These are phyloP conservation scores for Gallinago stenura DNA, from an alignment of 2,797 vertebrate species.

Conservation along the genomic window DNA sequence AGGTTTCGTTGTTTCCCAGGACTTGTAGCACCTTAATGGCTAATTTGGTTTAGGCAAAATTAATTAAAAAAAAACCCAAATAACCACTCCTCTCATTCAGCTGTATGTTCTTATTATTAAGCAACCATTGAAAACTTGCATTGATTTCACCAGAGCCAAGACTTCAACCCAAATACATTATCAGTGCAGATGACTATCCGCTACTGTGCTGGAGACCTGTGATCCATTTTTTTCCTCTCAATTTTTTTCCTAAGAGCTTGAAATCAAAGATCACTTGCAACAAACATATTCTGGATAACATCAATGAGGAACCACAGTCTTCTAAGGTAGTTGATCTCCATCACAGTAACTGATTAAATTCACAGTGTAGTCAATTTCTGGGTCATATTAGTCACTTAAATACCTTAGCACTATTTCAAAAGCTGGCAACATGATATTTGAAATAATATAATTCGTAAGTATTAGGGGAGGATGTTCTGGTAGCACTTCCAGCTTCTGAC, in stretches of 20 bases:
- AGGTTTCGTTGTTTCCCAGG: background rate
- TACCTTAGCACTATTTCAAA: background rate
- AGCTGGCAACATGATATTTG: background rate
- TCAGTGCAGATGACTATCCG: background rate
- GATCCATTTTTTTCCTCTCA: background rate
- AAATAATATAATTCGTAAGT: background rate
- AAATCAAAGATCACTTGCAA: background rate
- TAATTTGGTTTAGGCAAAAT: background rate
- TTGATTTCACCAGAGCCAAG: background rate
- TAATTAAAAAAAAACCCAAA: background rate
- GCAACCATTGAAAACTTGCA: background rate
- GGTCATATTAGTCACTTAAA: background rate
- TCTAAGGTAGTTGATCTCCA: background rate
- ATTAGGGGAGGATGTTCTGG: background rate
- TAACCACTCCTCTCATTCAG: background rate
- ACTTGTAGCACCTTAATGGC: background rate
- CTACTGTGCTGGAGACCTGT: background rate
- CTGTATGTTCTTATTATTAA: background rate
- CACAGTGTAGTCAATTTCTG: background rate
- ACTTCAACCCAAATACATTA: background rate
- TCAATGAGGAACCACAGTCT: background rate
- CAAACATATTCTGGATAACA: background rate
- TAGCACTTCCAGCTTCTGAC: background rate
- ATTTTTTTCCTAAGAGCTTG: background rate
- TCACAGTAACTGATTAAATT: background rate